Percentiles rank a stretch among this genome's conserved stretches.
These are phyloP conservation scores for Drosophila buzzatii DNA, from an alignment of 2,888 invertebrate species.

Conservation along the genomic window DNA sequence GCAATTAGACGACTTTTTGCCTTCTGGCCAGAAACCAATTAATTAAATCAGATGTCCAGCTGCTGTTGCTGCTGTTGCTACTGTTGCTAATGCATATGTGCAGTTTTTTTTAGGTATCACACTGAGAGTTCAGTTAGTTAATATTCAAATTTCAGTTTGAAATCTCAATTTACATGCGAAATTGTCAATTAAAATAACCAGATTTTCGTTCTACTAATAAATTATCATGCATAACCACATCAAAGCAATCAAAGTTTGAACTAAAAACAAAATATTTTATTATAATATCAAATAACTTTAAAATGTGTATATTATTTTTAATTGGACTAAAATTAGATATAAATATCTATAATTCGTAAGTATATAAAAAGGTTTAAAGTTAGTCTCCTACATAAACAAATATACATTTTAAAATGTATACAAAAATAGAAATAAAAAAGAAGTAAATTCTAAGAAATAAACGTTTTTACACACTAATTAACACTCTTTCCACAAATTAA, in stretches of 20 bases:
- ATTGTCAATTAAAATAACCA: not conserved
- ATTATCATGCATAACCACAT: not conserved
- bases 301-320: no score
- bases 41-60: conserved; percentile 6
- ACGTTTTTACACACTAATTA: not conserved
- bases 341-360: no score
- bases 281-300: no score
- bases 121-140: not conserved
- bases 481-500: not conserved
- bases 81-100: not conserved
- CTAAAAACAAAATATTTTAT: no score
- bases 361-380: no score
- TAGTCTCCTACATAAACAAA: no score
- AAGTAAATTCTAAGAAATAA: not conserved
- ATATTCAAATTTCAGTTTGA: not conserved
- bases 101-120: not conserved
- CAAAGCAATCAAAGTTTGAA: not conserved
- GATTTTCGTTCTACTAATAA: not conserved
- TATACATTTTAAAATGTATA: not conserved
- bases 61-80: not conserved
- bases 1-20: not conserved
- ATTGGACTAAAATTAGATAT: no score
- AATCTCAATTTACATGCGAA: not conserved
- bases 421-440: not conserved
- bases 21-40: not conserved